Evolutionary conservation across 2,888 invertebrate genomes (phyloP).

Genomic region (Synanthedon tipuliformis): DNA sequence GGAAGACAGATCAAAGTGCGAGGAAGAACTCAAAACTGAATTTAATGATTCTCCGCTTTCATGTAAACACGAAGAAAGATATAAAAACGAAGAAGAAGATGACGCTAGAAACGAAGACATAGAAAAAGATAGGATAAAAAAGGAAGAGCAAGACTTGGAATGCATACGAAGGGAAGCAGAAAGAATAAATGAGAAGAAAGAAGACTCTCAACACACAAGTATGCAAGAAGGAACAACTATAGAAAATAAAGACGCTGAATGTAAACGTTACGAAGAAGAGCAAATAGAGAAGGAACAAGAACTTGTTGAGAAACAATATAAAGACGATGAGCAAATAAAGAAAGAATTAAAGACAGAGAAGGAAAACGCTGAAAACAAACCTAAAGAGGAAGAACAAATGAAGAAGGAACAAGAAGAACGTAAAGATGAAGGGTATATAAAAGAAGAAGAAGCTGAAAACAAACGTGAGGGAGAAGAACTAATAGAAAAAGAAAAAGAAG

Average conservation of each 20-base stretch:
- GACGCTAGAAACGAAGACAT: not conserved
- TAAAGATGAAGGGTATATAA: not conserved
- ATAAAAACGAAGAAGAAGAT: not conserved
- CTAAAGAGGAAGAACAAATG: not conserved
- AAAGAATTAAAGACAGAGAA: conserved; percentile 2
- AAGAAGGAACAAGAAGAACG: not conserved
- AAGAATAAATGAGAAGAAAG: not conserved
- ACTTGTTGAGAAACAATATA: no score
- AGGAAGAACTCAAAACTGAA: no score
- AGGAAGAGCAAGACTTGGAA: not conserved
- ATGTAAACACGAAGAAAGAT: not conserved
- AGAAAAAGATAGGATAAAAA: not conserved
- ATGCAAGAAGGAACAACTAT: not conserved
- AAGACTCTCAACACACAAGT: not conserved
- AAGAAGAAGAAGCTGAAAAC: not conserved
- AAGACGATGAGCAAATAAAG: conserved; percentile 1
- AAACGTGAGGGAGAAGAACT: not conserved
- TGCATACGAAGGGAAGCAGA: not conserved
- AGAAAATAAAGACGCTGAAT: not conserved
- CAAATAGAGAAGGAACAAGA: not conserved
- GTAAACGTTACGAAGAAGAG: not conserved
- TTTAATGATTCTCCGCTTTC: no score
- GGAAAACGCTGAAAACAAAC: not conserved
- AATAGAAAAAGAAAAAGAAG: not conserved
- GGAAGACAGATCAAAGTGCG: not conserved